Evolutionary conservation across 2,113 vertebrate genomes (phyloP), one percentile per base, ranked within the genome.

Genomic region (Piaya cayana): DNA sequence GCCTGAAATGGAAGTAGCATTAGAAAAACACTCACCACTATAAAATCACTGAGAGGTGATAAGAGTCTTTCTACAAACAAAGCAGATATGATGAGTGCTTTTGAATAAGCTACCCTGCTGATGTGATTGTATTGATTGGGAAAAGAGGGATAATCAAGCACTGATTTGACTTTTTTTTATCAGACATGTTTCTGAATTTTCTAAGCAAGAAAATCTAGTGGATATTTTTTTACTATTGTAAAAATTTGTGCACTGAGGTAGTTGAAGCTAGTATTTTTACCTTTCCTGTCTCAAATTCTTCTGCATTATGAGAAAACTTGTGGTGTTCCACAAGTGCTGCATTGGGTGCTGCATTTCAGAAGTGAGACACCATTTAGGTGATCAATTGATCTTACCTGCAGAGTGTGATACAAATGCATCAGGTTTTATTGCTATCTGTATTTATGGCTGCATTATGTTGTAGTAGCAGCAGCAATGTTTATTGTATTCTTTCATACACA

Each of bases 11-110:
- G 53, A 96, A 94, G 59, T 36, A 72, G 81, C 71, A 94, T 92
- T 95, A 92, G 52, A 78, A 93, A 92, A 93, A 79, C 70, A 80
- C 36, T 52, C 64, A 56, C 21, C 47, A 30, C 60, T 92, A 39
- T 67, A 95, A 91, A 95, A 94, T 89, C 82, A 93, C 45, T 85
- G 60, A 27, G 69, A 94, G 49, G 85, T 96, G 88, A 55, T 95
- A 96, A 94, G 85, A 90, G 65, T 39, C 81, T 92, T 96, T 95
- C 79, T 83, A 85, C 88, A 92, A 59, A 90, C 70, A 88, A 91
- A 94, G 71, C 49, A 96, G 91, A 93, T 94, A 76, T 58, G 76
- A 96, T 86, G 93, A 96, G 76, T 75, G 72, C 67, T 97, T 96
- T 83, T 88, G 90, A 95, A 95, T 91, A 82, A 90, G 88, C 76